Conservation (phyloP, 30 jellyfish, hydroid and myxozoan genomes). For the Clytia hemisphaerica region DNA sequence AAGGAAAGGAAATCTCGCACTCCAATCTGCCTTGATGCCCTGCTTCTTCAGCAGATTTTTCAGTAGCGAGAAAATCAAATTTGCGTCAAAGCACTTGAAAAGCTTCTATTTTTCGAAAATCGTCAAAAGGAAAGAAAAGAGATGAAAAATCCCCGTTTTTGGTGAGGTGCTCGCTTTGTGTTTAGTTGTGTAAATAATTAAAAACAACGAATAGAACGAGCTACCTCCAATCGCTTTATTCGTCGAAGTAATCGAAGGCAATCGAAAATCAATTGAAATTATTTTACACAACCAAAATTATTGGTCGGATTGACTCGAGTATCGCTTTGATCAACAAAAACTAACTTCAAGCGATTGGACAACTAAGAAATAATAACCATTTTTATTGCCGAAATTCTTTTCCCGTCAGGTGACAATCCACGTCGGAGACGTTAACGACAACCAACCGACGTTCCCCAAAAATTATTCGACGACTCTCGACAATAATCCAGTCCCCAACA, state of each 20-base stretch:
- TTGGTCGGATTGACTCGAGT: neutral
- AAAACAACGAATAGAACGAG: too few species aligned
- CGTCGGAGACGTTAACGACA: constrained; percentile 59
- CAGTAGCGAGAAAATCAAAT: constrained; percentile 5
- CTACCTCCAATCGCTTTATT: too few species aligned
- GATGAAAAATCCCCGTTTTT: too few species aligned
- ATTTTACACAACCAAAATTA: neutral
- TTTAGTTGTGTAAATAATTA: too few species aligned
- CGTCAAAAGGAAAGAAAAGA: too few species aligned
- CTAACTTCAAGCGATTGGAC: neutral
- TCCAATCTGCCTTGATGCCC: too few species aligned
- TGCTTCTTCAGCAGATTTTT: neutral
- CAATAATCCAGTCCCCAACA: constrained; percentile 47
- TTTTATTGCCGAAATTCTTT: neutral
- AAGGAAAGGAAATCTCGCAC: too few species aligned
- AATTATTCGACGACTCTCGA: constrained; percentile 34
- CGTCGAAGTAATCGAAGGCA: too few species aligned
- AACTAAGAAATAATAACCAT: neutral
- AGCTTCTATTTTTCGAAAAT: too few species aligned
- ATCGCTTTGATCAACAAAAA: neutral
- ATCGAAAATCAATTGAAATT: too few species aligned
- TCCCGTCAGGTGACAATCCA: constrained; percentile 35
- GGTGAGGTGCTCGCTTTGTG: too few species aligned
- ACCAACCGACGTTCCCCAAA: constrained; percentile 45
- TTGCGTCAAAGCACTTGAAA: too few species aligned